These are phyloP conservation scores for Calameuta filiformis DNA, from an alignment of 2,888 invertebrate species.

Conservation along the genomic window DNA sequence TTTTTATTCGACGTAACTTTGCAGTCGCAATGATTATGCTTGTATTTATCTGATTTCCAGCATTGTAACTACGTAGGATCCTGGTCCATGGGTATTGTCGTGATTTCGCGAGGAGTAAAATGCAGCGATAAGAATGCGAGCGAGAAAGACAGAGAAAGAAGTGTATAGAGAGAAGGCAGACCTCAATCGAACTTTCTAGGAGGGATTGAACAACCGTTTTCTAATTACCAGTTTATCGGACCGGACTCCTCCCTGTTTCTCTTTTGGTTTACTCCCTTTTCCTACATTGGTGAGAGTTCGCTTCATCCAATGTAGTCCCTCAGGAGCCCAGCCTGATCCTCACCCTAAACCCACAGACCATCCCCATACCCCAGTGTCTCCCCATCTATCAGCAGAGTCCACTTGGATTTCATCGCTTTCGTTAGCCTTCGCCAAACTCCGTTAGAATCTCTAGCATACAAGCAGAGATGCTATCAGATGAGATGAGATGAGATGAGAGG, in stretches of 20 bases:
- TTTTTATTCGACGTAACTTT: too few relatives aligned
- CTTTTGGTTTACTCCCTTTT: conserved; percentile 17
- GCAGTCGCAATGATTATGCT: too few relatives aligned
- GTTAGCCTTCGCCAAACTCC: conserved; percentile 39
- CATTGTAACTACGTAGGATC: too few relatives aligned
- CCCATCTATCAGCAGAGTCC: conserved; percentile 9
- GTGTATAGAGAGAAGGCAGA: background rate
- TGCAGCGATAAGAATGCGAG: background rate
- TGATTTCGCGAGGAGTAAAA: too few relatives aligned
- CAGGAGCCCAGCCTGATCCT: background rate
- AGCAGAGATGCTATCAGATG: conserved; percentile 1
- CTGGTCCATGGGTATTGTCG: too few relatives aligned
- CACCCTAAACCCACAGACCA: too few relatives aligned
- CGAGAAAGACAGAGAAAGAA: conserved; percentile 15
- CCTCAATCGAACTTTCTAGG: too few relatives aligned
- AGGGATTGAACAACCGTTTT: conserved; percentile 38
- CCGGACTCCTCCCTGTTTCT: conserved; percentile 19
- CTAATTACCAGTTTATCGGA: conserved; percentile 58
- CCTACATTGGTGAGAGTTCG: too few relatives aligned
- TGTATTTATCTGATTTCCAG: too few relatives aligned
- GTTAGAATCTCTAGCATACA: conserved; percentile 20
- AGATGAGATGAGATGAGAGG: conserved; percentile 11
- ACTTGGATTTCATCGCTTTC: conserved; percentile 25
- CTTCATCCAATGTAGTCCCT: background rate
- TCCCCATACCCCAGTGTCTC: conserved; percentile 24